Percentiles rank a stretch among this genome's conserved stretches.
phyloP scores from a whole-genome alignment of 2,113 vertebrate genomes.

The Microcebus tavaratra region DNA sequence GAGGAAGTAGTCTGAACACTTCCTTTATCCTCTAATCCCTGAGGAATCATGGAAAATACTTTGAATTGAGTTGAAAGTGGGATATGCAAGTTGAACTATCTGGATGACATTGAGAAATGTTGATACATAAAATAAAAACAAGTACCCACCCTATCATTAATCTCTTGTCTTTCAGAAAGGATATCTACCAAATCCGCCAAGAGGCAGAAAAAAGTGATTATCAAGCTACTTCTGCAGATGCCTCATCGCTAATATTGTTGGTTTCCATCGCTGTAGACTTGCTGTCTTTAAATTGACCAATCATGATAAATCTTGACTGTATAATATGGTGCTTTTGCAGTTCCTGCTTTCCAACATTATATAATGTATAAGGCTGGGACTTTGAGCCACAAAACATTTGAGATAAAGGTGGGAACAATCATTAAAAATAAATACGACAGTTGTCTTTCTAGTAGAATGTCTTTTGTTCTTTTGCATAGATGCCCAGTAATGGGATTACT shows the following conservation, averaged over 20 bases:
- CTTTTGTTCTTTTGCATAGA: too few relatives aligned
- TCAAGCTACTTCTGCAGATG: neutral
- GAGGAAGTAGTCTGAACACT: too few relatives aligned
- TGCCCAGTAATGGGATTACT: too few relatives aligned
- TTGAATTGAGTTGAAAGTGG: neutral
- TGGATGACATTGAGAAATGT: neutral
- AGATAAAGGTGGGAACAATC: neutral
- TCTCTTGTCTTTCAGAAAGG: constrained; percentile 57
- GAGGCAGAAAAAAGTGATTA: neutral
- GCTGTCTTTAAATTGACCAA: neutral
- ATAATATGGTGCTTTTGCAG: neutral
- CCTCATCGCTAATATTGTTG: neutral
- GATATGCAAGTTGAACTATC: neutral
- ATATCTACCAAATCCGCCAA: neutral
- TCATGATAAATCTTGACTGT: neutral
- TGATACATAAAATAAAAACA: neutral
- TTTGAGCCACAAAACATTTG: neutral
- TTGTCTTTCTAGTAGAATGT: too few relatives aligned
- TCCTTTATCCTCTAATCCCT: neutral
- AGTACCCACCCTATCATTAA: neutral
- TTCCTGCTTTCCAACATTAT: neutral
- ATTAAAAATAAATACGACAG: neutral
- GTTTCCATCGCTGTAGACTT: neutral
- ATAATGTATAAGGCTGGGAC: neutral
- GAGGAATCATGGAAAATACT: neutral